These are phyloP conservation scores for Drepana falcataria DNA, from an alignment of 2,888 invertebrate genomes.

Conservation along the genomic window DNA sequence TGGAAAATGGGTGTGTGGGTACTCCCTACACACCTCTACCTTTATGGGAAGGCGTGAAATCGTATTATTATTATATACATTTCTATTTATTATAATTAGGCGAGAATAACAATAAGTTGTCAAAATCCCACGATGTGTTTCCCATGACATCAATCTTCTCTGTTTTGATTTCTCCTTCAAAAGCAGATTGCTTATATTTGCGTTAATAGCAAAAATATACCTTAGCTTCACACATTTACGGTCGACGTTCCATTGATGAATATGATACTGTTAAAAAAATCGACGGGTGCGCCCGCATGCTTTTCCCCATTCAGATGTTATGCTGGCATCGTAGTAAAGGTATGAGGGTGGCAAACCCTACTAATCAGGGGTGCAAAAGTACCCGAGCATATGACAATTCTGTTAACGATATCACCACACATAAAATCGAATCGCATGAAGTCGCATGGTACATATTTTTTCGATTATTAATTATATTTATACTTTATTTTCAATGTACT, in stretches of 20 bases:
- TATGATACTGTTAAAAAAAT: constrained; percentile 28
- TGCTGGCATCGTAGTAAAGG: constrained; percentile 28
- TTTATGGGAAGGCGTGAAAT: too few species aligned
- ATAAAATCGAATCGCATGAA: too few species aligned
- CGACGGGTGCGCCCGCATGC: constrained; percentile 59
- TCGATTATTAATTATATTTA: too few species aligned
- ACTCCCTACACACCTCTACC: too few species aligned
- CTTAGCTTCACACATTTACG: constrained; percentile 11
- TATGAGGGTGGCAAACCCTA: constrained; percentile 46
- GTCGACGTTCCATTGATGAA: constrained; percentile 15
- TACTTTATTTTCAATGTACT: too few species aligned
- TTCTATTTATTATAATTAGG: too few species aligned
- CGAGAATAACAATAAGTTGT: constrained; percentile 16
- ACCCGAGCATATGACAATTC: constrained; percentile 36
- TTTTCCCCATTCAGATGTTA: constrained; percentile 48
- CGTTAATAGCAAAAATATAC: constrained; percentile 10
- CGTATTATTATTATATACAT: too few species aligned
- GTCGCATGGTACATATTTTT: too few species aligned
- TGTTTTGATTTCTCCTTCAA: constrained; percentile 68
- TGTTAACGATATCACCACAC: constrained; percentile 7
- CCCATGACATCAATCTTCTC: constrained; percentile 67
- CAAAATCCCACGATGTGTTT: constrained; percentile 50
- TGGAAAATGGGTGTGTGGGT: too few species aligned
- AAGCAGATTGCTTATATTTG: constrained; percentile 50
- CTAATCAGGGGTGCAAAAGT: constrained; percentile 31